Conservation (phyloP, 2,888 invertebrate genomes). For the Amiota minor region DNA sequence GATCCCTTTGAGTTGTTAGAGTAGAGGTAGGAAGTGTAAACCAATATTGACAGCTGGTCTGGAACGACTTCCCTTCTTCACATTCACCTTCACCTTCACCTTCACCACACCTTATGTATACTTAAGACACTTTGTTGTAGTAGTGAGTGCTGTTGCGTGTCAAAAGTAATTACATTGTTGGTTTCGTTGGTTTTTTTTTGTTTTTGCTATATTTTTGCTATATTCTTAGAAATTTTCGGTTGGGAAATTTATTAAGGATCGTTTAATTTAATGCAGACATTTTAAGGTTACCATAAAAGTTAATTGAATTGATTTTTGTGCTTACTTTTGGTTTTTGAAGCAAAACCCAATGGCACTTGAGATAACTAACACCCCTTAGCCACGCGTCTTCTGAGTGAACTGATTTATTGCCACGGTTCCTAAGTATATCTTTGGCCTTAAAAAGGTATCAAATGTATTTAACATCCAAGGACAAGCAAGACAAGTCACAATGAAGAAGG, state of each 20-base stretch:
- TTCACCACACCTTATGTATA: not conserved
- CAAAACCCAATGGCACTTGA: conserved; percentile 10
- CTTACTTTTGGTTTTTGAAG: not conserved
- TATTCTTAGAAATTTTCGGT: not conserved
- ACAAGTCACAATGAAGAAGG: too few species aligned
- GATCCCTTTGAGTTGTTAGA: too few species aligned
- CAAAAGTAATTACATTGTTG: conserved; percentile 22
- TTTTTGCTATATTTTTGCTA: not conserved
- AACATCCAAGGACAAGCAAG: not conserved
- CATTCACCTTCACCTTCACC: not conserved
- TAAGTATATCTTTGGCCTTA: too few species aligned
- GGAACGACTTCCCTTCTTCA: not conserved
- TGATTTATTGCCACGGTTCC: not conserved
- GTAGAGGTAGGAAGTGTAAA: not conserved
- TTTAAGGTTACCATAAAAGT: conserved; percentile 12
- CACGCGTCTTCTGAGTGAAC: not conserved
- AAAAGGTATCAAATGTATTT: not conserved
- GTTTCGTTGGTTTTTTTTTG: not conserved
- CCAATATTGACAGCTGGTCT: conserved; percentile 22
- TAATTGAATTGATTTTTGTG: conserved; percentile 16
- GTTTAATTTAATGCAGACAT: conserved; percentile 28
- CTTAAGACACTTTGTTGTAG: not conserved
- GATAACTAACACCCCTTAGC: conserved; percentile 3
- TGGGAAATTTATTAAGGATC: conserved; percentile 21
- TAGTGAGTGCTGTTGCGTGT: conserved; percentile 12